Evolutionary conservation across 1,140 invertebrate genomes (phyloP), one percentile per base, ranked within the genome.

Genomic region (Bombus cullumanus): DNA sequence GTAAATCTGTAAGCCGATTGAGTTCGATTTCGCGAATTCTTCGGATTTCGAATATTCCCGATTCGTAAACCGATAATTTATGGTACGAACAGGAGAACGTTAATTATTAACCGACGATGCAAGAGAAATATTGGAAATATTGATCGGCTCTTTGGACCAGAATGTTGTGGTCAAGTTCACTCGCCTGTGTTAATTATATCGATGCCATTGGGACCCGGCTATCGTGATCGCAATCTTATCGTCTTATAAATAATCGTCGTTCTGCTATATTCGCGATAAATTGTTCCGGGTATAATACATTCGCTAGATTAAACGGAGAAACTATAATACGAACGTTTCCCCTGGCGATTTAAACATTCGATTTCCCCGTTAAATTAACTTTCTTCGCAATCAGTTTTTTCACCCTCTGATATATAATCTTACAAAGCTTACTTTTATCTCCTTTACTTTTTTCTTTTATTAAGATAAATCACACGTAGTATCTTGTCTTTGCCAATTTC

Each of bases 141-240:
- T 37, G 71, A 86, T 83, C 85, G 72, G 62, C 75, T 83, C 53
- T 41, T 66, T 53, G 47, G 28, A 2, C 39, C 68, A 39, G 81
- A 75, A 71, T 75, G 43, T 53, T 47, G 64, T 53, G 71, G 80
- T 87, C 85, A 87, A 87, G 76, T 73, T 62, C 59, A 37, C 66
- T 53, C 69, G 71, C 28, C 69, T 53, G 84, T 72, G 68, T 76
- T 84, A 81, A 77, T 76, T 87, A 78, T 31, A 71, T 22, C 41
- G 34, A 25, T 28, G 43, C 62, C 34, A 64, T 25, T n/a, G 69
- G 64, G 25, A 86, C 57, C 22, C 13, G 22, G 64, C 39, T 80
- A 88, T 79, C 86, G 57, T 1, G 62, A 71, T 68, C 4, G 25
- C 57, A 85, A 85, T 85, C 78, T 79, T 89, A 88, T 88, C 73